A percentile compares a stretch with the other conserved stretches of the same genome.
Evolutionary conservation across 2,113 vertebrate genomes (phyloP).

Genomic region (Triplophysa dalaica): DNA sequence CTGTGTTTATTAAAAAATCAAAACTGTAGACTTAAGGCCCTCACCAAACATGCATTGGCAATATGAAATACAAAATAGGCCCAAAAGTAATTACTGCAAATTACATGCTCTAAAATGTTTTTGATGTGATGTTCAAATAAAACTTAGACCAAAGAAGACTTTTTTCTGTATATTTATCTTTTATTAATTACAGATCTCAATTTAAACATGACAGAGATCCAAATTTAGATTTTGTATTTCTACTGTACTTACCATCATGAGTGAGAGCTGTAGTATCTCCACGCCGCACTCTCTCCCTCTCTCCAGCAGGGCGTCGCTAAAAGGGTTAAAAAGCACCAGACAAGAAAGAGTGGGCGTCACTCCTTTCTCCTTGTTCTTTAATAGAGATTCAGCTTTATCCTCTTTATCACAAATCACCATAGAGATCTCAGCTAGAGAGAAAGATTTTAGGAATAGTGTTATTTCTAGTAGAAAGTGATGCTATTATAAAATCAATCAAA

Average conservation of each 20-base stretch:
- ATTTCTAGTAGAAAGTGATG: not conserved
- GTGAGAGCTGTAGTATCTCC: slow-evolving; percentile 71
- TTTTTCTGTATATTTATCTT: too few relatives aligned
- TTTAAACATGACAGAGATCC: not conserved
- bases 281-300: slow-evolving; percentile 69
- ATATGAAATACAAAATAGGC: too few relatives aligned
- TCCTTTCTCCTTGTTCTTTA: slow-evolving; percentile 74
- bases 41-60: too few relatives aligned
- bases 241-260: too few relatives aligned
- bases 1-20: not conserved
- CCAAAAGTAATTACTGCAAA: too few relatives aligned
- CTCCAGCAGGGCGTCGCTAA: slow-evolving; percentile 66
- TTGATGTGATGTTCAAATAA: too few relatives aligned
- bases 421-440: slow-evolving; percentile 71
- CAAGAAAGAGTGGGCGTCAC: slow-evolving; percentile 69
- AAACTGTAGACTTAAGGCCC: not conserved
- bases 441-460: not conserved
- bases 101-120: too few relatives aligned
- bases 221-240: not conserved
- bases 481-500: too few relatives aligned
- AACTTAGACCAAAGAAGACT: too few relatives aligned
- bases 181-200: too few relatives aligned
- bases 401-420: slow-evolving; percentile 77
- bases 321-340: slow-evolving; percentile 72
- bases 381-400: slow-evolving; percentile 70